These are phyloP conservation scores for Brenthis daphne DNA, from an alignment of 2,888 invertebrate genomes.

Conservation along the genomic window DNA sequence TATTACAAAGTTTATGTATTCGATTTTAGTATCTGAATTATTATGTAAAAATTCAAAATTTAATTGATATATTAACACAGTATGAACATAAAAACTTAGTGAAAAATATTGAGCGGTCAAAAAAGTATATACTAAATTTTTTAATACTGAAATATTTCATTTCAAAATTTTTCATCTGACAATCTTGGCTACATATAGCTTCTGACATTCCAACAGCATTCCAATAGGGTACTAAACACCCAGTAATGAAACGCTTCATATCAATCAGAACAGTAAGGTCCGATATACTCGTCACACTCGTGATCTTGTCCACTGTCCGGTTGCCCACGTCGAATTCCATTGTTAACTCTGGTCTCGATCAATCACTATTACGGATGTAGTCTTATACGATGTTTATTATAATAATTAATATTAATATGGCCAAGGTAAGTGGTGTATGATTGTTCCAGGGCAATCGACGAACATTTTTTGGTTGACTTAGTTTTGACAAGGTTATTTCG, in stretches of 20 bases:
- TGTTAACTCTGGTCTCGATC: conserved; percentile 53
- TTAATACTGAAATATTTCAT: neutral
- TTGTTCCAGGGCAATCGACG: conserved; percentile 24
- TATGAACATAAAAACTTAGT: too few relatives aligned
- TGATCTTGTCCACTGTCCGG: conserved; percentile 35
- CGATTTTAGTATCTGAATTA: conserved; percentile 20
- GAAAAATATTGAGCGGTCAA: too few relatives aligned
- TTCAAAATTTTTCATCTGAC: too few relatives aligned
- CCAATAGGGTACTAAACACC: conserved; percentile 16
- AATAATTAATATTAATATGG: conserved; percentile 70
- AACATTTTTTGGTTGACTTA: neutral
- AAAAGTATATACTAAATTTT: neutral
- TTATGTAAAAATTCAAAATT: neutral
- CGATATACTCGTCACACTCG: conserved; percentile 39
- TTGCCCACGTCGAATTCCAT: conserved; percentile 46
- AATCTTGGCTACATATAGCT: neutral
- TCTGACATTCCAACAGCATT: conserved; percentile 19
- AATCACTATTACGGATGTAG: conserved; percentile 77
- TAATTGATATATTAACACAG: neutral
- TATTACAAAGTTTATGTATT: conserved; percentile 25
- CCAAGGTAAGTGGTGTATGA: conserved; percentile 50
- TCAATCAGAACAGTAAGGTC: conserved; percentile 20
- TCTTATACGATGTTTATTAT: conserved; percentile 71
- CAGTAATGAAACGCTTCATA: conserved; percentile 21
- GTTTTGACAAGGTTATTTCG: neutral